Evolutionary conservation across 2,797 vertebrate species (phyloP).

Genomic region (Epinephelus malabaricus): DNA sequence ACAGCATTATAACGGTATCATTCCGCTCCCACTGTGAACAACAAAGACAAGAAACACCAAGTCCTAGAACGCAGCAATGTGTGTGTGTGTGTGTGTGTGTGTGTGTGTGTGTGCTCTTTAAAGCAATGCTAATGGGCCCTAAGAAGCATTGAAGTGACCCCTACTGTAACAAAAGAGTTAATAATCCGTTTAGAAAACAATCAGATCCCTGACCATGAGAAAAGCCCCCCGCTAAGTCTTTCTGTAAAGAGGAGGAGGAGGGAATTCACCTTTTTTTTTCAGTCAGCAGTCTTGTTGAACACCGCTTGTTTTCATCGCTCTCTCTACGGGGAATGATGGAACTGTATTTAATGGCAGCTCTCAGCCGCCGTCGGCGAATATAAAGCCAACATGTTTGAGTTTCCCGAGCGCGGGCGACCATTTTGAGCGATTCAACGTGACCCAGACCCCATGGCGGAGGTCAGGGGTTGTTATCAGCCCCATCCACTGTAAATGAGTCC

Average conservation of each 20-base stretch:
- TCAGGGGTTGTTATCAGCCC: constrained; percentile 74
- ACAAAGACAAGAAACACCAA: constrained; percentile 86
- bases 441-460: constrained; percentile 55
- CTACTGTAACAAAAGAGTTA: constrained; percentile 90
- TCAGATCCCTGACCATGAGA: constrained; percentile 85
- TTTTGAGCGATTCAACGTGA: constrained; percentile 57
- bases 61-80: constrained; percentile 84
- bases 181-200: constrained; percentile 91
- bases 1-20: constrained; percentile 88
- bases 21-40: constrained; percentile 86
- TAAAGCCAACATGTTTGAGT: constrained; percentile 33
- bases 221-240: constrained; percentile 85
- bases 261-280: constrained; percentile 79
- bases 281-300: constrained; percentile 88
- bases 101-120: constrained; percentile 77
- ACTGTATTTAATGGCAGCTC: constrained; percentile 77
- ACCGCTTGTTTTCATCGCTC: constrained; percentile 80
- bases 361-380: constrained; percentile 43
- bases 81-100: constrained; percentile 51
- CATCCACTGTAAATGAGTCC: constrained; percentile 83
- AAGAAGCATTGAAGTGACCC: constrained; percentile 90
- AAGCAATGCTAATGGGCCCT: constrained; percentile 88
- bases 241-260: constrained; percentile 85
- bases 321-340: constrained; percentile 83
- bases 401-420: constrained; percentile 45